A percentile compares a stretch with the other conserved stretches of the same genome.
These are phyloP conservation scores for Cenopis cana DNA, from an alignment of 2,888 invertebrate species.

Conservation along the genomic window DNA sequence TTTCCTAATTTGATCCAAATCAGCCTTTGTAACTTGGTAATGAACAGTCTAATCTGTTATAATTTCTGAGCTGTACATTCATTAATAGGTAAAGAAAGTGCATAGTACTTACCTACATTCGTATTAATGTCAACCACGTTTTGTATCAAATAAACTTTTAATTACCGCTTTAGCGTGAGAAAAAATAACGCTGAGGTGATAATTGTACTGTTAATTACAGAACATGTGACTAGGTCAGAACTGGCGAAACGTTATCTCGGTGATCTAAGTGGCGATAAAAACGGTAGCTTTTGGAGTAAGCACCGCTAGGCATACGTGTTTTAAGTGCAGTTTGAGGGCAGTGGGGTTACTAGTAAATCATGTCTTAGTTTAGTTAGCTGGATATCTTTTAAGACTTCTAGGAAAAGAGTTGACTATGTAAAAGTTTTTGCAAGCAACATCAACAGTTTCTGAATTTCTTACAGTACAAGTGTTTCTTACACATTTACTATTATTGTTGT, in stretches of 20 bases:
- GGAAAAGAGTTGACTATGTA: not conserved
- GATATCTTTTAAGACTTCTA: not conserved
- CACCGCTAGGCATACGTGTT: slow-evolving; percentile 20
- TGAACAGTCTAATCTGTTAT: not conserved
- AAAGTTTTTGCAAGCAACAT: not conserved
- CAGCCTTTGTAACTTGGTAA: not conserved
- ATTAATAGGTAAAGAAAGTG: slow-evolving; percentile 33
- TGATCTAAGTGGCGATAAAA: slow-evolving; percentile 37
- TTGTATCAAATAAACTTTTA: slow-evolving; percentile 34
- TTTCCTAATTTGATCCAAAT: not conserved
- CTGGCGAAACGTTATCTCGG: slow-evolving; percentile 33
- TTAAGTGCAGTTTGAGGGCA: slow-evolving; percentile 1
- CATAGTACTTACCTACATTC: slow-evolving; percentile 9
- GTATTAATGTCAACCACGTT: slow-evolving; percentile 44
- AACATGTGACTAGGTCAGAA: slow-evolving; percentile 27
- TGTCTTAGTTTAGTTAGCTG: not conserved
- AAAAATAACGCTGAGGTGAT: slow-evolving; percentile 40
- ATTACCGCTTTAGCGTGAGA: slow-evolving; percentile 41
- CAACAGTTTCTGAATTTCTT: not conserved
- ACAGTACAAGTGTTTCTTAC: no score
- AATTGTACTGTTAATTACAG: slow-evolving; percentile 42
- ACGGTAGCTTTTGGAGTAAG: slow-evolving; percentile 35
- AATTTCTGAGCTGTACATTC: not conserved
- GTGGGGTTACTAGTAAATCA: slow-evolving; percentile 12
- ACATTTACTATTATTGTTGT: no score